Evolutionary conservation across 2,113 vertebrate genomes (phyloP).

Genomic region (Brachyhypopomus occidentalis): DNA sequence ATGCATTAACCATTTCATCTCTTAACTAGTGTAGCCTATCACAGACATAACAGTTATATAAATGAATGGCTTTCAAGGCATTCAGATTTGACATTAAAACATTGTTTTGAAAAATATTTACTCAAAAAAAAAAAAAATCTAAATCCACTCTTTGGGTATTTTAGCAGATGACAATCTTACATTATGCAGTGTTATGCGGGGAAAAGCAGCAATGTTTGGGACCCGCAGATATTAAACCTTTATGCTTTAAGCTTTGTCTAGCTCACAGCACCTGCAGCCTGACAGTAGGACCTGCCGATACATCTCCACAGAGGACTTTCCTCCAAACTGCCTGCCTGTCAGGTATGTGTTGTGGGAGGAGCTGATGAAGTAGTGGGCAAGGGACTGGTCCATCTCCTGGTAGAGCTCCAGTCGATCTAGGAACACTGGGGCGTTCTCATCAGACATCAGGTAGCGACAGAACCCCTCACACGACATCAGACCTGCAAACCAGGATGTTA

Average conservation of each 20-base stretch:
- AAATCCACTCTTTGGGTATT: not conserved
- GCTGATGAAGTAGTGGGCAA: conserved; percentile 97
- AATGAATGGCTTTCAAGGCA: too few species aligned
- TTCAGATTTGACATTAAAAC: too few species aligned
- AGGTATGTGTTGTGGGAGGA: conserved; percentile 98
- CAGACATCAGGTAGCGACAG: conserved; percentile 97
- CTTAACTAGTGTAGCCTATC: too few species aligned
- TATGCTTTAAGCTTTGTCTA: not conserved
- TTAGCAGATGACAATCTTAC: not conserved
- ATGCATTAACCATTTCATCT: too few species aligned
- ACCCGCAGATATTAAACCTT: too few species aligned
- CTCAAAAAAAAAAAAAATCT: not conserved
- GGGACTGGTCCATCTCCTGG: conserved; percentile 97
- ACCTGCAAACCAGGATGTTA: conserved; percentile 67
- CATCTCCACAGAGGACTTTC: conserved; percentile 97
- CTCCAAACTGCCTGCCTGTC: conserved; percentile 94
- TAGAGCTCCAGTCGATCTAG: conserved; percentile 94
- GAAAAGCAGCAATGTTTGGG: too few species aligned
- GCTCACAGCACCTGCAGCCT: conserved; percentile 86
- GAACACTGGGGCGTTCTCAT: conserved; percentile 97
- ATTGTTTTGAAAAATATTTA: too few species aligned
- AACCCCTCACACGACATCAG: conserved; percentile 94
- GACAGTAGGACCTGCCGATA: conserved; percentile 96
- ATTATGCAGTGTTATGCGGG: too few species aligned
- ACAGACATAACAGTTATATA: too few species aligned